phyloP scores from a whole-genome alignment of 2,113 vertebrate species.

The Mionectes macconnelli region DNA sequence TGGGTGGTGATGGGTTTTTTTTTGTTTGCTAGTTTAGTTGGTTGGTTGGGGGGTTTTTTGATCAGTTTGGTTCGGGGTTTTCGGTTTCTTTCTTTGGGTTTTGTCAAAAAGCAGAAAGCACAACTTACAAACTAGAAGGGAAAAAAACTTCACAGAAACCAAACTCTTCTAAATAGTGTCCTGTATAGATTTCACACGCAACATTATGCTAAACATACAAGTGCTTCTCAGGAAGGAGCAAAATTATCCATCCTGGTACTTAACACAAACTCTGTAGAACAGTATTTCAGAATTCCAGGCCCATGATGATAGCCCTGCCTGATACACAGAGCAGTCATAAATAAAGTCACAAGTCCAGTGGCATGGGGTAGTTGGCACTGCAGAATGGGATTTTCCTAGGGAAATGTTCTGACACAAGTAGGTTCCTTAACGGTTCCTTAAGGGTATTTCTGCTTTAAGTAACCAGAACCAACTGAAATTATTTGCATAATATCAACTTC shows the following conservation, averaged over 20 bases:
- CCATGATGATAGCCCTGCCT: too few relatives aligned
- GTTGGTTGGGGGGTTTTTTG: not conserved
- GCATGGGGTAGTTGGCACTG: not conserved
- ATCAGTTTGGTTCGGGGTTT: not conserved
- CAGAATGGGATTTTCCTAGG: not conserved
- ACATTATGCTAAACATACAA: not conserved
- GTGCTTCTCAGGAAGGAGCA: not conserved
- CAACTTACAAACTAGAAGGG: not conserved
- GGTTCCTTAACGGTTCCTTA: not conserved
- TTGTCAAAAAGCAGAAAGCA: not conserved
- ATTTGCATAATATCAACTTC: not conserved
- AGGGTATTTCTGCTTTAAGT: not conserved
- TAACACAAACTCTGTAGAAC: not conserved
- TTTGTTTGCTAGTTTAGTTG: too few relatives aligned
- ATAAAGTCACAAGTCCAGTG: not conserved
- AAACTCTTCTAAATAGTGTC: not conserved
- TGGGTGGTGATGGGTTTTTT: not conserved
- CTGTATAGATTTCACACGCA: not conserved
- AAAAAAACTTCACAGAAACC: not conserved
- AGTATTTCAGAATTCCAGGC: not conserved
- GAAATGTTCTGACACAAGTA: not conserved
- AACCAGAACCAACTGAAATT: not conserved
- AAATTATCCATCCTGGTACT: not conserved
- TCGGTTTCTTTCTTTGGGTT: not conserved
- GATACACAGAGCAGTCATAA: not conserved